Evolutionary conservation across 2,113 vertebrate species (phyloP).

Genomic region (Menura novaehollandiae): DNA sequence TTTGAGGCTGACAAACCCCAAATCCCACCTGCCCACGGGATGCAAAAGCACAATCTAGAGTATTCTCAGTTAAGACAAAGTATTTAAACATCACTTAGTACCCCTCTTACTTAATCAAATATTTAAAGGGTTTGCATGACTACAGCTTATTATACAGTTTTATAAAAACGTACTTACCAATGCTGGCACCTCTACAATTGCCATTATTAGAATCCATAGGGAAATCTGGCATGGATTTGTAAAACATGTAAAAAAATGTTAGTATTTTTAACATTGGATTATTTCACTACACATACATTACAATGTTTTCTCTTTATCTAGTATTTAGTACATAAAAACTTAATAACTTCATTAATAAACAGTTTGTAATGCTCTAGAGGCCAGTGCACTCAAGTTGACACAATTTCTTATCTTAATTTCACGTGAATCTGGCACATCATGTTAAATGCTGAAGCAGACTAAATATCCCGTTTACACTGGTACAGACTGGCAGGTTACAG

Average conservation of each 20-base stretch:
- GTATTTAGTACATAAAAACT: not conserved
- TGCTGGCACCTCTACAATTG: slow-evolving; percentile 81
- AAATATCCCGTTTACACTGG: not conserved
- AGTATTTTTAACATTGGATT: slow-evolving; percentile 14
- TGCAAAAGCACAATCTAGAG: not conserved
- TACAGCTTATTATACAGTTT: not conserved
- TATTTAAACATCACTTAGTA: not conserved
- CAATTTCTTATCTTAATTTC: not conserved
- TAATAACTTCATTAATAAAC: not conserved
- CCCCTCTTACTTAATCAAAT: not conserved
- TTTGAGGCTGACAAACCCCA: not conserved
- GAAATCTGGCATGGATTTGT: slow-evolving; percentile 82
- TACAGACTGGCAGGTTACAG: not conserved
- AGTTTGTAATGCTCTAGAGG: not conserved
- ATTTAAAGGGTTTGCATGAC: not conserved
- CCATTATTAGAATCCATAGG: slow-evolving; percentile 89
- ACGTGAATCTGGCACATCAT: not conserved
- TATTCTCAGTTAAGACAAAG: not conserved
- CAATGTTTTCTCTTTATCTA: not conserved
- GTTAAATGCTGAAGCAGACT: not conserved
- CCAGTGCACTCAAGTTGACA: not conserved
- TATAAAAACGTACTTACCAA: slow-evolving; percentile 74
- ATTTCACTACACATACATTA: not conserved
- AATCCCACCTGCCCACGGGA: not conserved
- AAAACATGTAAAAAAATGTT: slow-evolving; percentile 52